Evolutionary conservation across 2,113 vertebrate species (phyloP), one percentile per base, ranked within the genome.

Genomic region (Rostratula benghalensis): DNA sequence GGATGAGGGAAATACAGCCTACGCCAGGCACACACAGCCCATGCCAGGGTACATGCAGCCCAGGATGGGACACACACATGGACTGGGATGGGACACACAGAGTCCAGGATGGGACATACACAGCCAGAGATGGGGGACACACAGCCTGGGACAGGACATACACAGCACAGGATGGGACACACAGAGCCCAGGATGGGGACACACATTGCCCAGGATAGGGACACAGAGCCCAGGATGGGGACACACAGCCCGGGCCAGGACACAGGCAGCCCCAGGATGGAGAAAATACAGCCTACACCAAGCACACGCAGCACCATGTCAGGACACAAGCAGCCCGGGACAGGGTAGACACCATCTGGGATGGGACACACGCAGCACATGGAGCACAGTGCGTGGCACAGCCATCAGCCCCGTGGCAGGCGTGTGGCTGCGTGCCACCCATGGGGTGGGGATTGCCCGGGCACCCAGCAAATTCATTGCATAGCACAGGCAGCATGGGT

Each of bases 401-500:
- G 53, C 41, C 4, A 8, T 6, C 30, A 7, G 37, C 69, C 80
- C 80, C n/a, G 27, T 88, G 84, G 74, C 63, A 16, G 56, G 80
- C 75, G 7, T 80, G 80, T 84, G 93, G 67, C 89, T 3, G n/a
- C 50, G 3, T 7, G 46, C 10, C 10, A 45, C 56, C 2, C 1
- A 11, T 2, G 2, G n/a, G 67, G 75, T 37, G 68, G 37, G 64
- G 39, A 39, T 18, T 14, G 13, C 37, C n/a, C 1, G 4, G 65
- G 60, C 28, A n/a, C 28, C 1, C 3, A 71, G 75, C 15, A 50
- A 70, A 81, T 21, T 28, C 68, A 15, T 20, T 0, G 50, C 0
- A 0, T 21, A 37, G 6, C 30, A 17, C 37, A 30, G 39, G 9
- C 30, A 24, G n/a, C 6, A 5, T 0, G 2, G 57, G 27, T 20